Conservation (phyloP, 2,113 vertebrate genomes). For the Procavia capensis region DNA sequence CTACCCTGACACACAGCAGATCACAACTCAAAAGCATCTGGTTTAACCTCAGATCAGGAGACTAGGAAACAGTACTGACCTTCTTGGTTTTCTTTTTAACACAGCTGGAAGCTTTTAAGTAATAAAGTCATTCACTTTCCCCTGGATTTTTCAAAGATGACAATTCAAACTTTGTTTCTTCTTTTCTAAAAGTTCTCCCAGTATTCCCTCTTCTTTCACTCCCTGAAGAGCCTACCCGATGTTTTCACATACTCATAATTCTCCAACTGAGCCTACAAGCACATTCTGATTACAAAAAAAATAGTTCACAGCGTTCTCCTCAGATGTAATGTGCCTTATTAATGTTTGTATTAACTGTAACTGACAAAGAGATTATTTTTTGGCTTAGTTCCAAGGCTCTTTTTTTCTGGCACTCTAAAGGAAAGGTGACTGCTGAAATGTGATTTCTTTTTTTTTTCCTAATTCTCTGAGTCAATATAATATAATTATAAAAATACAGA, state of each 20-base stretch:
- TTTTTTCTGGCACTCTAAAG: constrained; percentile 42
- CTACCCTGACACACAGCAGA: not conserved
- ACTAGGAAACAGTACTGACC: not conserved
- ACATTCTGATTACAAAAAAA: constrained; percentile 66
- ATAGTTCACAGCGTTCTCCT: constrained; percentile 57
- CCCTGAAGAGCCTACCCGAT: constrained; percentile 45
- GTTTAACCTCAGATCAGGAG: constrained; percentile 40
- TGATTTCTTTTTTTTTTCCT: not conserved
- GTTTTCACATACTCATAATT: constrained; percentile 58
- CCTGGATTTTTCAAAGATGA: constrained; percentile 18
- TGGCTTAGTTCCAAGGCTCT: constrained; percentile 62
- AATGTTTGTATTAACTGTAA: constrained; percentile 71
- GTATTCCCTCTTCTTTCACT: constrained; percentile 57
- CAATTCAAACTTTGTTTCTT: constrained; percentile 47
- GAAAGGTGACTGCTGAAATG: constrained; percentile 47
- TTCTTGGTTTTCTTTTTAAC: constrained; percentile 57
- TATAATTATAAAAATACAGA: constrained; percentile 50
- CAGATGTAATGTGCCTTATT: constrained; percentile 46
- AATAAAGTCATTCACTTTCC: constrained; percentile 26
- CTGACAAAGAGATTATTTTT: constrained; percentile 66
- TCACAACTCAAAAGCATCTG: not conserved
- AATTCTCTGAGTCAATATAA: constrained; percentile 32
- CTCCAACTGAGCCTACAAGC: constrained; percentile 34
- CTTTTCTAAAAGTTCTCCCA: constrained; percentile 35
- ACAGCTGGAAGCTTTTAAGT: constrained; percentile 1